phyloP scores from a whole-genome alignment of 2,797 vertebrate species.

The Dendrocincla tyrannina region DNA sequence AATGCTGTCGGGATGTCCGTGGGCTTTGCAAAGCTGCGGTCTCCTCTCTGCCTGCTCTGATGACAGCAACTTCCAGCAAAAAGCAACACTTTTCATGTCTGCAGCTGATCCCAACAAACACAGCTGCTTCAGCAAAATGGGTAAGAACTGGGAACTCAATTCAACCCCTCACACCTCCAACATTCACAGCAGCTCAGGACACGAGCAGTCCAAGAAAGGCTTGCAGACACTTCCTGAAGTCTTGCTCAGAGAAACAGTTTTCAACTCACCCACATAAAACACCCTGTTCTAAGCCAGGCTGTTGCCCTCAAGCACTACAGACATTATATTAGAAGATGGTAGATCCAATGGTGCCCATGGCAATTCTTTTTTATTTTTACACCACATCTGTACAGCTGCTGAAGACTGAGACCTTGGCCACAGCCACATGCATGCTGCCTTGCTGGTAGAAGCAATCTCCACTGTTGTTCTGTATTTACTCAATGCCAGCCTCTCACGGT shows the following conservation, averaged over 20 bases:
- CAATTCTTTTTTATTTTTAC: neutral
- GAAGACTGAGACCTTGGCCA: neutral
- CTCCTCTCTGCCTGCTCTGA: neutral
- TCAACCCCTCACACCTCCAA: neutral
- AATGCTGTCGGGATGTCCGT: neutral
- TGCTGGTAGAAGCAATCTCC: neutral
- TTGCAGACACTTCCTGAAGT: neutral
- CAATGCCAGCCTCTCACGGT: neutral
- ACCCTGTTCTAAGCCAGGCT: neutral
- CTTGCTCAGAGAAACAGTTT: neutral
- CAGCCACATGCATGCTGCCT: neutral
- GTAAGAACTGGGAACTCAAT: neutral
- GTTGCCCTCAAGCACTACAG: neutral
- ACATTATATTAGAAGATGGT: neutral
- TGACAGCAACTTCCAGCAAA: neutral
- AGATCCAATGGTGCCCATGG: fast-evolving
- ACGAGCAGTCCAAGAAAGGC: neutral
- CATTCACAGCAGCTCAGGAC: neutral
- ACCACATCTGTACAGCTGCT: neutral
- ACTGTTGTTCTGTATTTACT: neutral
- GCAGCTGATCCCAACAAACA: neutral
- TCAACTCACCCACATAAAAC: neutral
- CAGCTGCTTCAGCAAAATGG: neutral
- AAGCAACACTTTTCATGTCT: neutral
- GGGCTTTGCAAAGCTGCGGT: neutral